Conservation (phyloP, 1,140 invertebrate genomes). For the Semibalanus balanoides region DNA sequence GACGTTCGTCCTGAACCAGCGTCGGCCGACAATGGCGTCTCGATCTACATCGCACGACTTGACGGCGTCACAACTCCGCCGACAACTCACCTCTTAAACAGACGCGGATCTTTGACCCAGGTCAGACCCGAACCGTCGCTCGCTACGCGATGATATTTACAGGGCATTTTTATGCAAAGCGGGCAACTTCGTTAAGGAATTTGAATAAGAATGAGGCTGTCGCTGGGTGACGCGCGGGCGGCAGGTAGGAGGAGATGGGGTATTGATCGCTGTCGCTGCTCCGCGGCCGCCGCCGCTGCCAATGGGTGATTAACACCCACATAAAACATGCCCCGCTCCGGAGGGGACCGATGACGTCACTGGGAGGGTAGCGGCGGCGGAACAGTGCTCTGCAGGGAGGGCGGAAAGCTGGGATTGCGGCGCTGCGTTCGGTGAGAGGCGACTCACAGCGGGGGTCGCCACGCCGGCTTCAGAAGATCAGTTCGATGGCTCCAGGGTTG, state of each 20-base stretch:
- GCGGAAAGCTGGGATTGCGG: too few species aligned
- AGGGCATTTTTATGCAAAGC: not conserved
- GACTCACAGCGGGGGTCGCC: too few species aligned
- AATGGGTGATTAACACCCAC: not conserved
- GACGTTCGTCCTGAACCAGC: too few species aligned
- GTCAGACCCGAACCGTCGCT: not conserved
- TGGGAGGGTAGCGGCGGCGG: not conserved
- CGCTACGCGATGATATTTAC: not conserved
- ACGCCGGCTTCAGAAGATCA: too few species aligned
- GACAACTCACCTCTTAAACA: not conserved
- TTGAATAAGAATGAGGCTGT: slow-evolving; percentile 3
- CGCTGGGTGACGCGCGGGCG: not conserved
- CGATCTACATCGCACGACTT: too few species aligned
- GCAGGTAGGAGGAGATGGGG: not conserved
- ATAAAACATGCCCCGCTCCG: not conserved
- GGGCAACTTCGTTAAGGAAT: slow-evolving; percentile 4
- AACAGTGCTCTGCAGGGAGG: too few species aligned
- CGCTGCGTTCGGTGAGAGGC: too few species aligned
- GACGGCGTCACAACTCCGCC: too few species aligned
- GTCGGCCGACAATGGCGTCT: too few species aligned
- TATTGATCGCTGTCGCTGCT: not conserved
- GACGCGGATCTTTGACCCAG: not conserved
- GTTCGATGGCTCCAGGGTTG: too few species aligned
- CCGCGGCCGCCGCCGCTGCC: not conserved
- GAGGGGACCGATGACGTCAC: not conserved